Percentiles rank a stretch among this genome's conserved stretches.
These are phyloP conservation scores for Botrylloides violaceus DNA, from an alignment of 23 tunicate species.

Conservation along the genomic window DNA sequence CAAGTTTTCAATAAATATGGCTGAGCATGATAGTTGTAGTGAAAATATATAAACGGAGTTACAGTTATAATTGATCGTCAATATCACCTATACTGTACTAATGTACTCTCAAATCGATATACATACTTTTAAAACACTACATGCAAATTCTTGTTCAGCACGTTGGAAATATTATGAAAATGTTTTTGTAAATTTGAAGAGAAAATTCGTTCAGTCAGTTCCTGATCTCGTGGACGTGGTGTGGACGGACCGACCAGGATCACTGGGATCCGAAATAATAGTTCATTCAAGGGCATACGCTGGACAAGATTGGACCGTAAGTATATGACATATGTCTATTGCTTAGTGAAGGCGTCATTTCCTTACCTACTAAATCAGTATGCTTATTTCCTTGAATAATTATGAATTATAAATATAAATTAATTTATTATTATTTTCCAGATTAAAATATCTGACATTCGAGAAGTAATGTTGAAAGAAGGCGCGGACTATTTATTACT, in stretches of 20 bases:
- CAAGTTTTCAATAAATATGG: too few species aligned
- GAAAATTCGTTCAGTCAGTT: constrained; percentile 22
- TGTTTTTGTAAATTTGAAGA: not conserved
- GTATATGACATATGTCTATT: not conserved
- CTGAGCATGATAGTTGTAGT: too few species aligned
- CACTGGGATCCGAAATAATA: constrained; percentile 21
- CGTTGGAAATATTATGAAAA: constrained; percentile 32
- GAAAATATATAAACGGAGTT: too few species aligned
- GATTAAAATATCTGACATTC: constrained; percentile 43
- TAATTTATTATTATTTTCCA: too few species aligned
- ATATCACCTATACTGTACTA: too few species aligned
- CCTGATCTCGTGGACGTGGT: constrained; percentile 76
- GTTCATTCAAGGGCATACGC: constrained; percentile 42
- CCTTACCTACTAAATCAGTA: too few species aligned
- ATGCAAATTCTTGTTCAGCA: constrained; percentile 16
- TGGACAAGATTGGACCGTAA: constrained; percentile 57
- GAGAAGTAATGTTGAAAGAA: constrained; percentile 33
- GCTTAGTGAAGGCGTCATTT: too few species aligned
- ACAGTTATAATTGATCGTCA: too few species aligned
- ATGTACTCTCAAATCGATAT: not conserved
- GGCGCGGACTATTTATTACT: constrained; percentile 48
- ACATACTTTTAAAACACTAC: not conserved
- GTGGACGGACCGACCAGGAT: constrained; percentile 62
- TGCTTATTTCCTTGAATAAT: too few species aligned
- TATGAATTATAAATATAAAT: too few species aligned